These are phyloP conservation scores for Drosophila pandora DNA, from an alignment of 1,140 invertebrate species.

Conservation along the genomic window DNA sequence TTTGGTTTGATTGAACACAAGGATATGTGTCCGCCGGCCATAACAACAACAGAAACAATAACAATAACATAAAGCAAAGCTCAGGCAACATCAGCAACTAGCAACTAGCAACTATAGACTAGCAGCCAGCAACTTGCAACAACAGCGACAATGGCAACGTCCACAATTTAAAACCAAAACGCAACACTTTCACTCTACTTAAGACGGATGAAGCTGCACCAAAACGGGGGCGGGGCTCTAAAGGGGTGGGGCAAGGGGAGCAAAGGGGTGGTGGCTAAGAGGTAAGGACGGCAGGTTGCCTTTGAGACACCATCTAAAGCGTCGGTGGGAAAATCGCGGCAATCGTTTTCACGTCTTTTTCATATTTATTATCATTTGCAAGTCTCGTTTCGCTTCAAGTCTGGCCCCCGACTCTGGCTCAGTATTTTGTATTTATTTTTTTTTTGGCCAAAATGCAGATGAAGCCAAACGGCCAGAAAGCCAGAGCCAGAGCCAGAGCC, in stretches of 20 bases:
- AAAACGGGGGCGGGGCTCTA: conserved; percentile 16
- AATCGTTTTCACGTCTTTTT: conserved; percentile 65
- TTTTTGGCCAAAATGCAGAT: conserved; percentile 40
- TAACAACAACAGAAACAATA: conserved; percentile 31
- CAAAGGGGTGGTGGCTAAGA: not conserved
- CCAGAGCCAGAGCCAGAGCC: conserved; percentile 18
- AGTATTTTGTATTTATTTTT: not conserved
- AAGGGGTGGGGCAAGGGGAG: not conserved
- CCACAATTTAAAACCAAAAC: conserved; percentile 65
- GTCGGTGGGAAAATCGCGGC: conserved; percentile 75
- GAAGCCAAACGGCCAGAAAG: conserved; percentile 15
- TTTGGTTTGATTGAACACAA: conserved; percentile 83
- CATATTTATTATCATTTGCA: conserved; percentile 61
- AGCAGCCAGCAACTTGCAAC: conserved; percentile 38
- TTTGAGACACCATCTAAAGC: conserved; percentile 70
- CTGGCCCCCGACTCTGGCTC: not conserved
- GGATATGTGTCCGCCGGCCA: conserved; percentile 79
- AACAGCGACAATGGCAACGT: conserved; percentile 46
- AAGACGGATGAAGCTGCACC: conserved; percentile 65
- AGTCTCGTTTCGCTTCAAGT: conserved; percentile 33
- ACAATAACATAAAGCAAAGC: conserved; percentile 65
- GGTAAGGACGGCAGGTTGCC: conserved; percentile 32
- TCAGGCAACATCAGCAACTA: conserved; percentile 26
- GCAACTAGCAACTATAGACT: not conserved
- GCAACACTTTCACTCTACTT: conserved; percentile 83